Percentiles rank a stretch among this genome's conserved stretches.
Evolutionary conservation across 2,113 vertebrate genomes (phyloP).

Genomic region (Chloropsis cyanopogon): DNA sequence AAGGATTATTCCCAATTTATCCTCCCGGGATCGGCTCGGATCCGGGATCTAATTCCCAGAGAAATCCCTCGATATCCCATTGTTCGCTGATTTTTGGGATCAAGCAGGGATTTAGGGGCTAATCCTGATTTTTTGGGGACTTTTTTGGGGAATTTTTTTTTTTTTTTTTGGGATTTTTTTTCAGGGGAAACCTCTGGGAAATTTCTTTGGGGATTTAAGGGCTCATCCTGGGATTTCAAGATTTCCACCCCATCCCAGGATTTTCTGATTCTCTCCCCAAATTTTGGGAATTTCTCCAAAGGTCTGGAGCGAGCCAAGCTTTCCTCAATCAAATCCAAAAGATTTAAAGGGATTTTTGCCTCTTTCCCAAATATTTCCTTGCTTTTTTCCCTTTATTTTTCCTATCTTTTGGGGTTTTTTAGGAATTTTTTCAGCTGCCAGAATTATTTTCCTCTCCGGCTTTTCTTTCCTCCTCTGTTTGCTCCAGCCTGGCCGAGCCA

Average conservation of each 20-base stretch:
- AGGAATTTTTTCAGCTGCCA: not conserved
- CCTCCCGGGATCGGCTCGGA: not conserved
- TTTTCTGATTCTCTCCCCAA: not conserved
- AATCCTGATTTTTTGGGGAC: too few relatives aligned
- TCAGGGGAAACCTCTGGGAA: too few relatives aligned
- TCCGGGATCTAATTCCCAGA: not conserved
- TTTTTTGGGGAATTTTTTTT: too few relatives aligned
- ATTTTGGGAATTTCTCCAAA: not conserved
- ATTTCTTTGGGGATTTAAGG: too few relatives aligned
- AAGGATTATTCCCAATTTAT: not conserved
- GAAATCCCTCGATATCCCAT: not conserved
- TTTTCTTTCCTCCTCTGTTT: not conserved
- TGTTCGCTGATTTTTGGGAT: too few relatives aligned
- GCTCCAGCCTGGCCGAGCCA: not conserved
- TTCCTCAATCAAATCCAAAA: not conserved
- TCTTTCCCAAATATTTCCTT: not conserved
- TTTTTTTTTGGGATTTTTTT: too few relatives aligned
- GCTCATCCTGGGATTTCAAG: too few relatives aligned
- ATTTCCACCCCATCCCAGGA: rapidly evolving
- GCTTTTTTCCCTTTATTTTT: not conserved
- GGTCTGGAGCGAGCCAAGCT: rapidly evolving
- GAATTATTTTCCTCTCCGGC: not conserved
- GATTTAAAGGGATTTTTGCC: not conserved
- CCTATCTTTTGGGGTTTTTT: not conserved
- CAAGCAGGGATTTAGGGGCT: not conserved